Evolutionary conservation across 1,140 invertebrate species (phyloP).

Genomic region (Aplysia californica): DNA sequence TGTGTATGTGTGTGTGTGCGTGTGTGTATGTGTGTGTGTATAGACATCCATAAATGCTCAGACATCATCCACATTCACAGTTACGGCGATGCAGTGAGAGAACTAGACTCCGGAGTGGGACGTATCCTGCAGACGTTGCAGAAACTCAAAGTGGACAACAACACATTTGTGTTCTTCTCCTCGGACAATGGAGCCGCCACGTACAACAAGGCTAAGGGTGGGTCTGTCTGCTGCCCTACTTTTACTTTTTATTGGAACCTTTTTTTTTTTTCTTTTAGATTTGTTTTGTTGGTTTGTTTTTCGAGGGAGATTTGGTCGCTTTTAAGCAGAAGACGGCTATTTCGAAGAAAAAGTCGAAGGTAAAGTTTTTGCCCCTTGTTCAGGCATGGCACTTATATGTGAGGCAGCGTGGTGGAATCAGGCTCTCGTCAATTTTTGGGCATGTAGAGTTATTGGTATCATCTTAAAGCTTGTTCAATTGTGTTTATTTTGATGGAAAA

Average conservation of each 20-base stretch:
- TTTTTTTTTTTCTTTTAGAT: neutral
- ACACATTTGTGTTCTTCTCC: slow-evolving; percentile 70
- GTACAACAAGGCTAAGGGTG: slow-evolving; percentile 56
- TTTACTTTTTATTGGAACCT: neutral
- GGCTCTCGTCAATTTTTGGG: too few relatives aligned
- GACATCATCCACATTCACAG: too few relatives aligned
- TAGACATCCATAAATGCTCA: too few relatives aligned
- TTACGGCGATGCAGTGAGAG: slow-evolving; percentile 70
- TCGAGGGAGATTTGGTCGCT: neutral
- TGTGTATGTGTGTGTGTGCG: neutral
- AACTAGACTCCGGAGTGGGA: slow-evolving; percentile 68
- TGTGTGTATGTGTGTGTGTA: too few relatives aligned
- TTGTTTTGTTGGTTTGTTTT: neutral
- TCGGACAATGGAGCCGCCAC: slow-evolving; percentile 71
- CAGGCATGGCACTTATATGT: too few relatives aligned
- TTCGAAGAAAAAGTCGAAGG: too few relatives aligned
- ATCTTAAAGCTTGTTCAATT: too few relatives aligned
- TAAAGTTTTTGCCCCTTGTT: too few relatives aligned
- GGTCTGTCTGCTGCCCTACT: neutral
- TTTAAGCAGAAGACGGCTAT: too few relatives aligned
- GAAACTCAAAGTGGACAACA: slow-evolving; percentile 55
- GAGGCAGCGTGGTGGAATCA: too few relatives aligned
- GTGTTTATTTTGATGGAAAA: too few relatives aligned
- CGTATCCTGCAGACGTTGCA: slow-evolving; percentile 63
- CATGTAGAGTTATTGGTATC: too few relatives aligned